Evolutionary conservation across 2,797 vertebrate genomes (phyloP).

Genomic region (Columba guinea): DNA sequence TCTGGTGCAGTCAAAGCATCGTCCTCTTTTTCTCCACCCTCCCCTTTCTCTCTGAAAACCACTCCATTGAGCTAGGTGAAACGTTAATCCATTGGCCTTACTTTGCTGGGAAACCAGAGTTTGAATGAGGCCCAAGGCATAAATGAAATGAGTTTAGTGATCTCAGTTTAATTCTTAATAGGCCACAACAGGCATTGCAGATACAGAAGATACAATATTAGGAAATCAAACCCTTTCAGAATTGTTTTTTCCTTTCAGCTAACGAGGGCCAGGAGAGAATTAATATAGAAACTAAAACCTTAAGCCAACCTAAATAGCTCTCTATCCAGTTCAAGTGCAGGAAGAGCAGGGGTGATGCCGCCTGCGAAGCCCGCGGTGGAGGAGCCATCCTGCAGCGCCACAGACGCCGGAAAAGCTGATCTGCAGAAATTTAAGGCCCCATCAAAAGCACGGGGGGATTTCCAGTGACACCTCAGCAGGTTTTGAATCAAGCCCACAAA

Average conservation of each 20-base stretch:
- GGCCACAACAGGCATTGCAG: slow-evolving; percentile 65
- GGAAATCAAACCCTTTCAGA: slow-evolving; percentile 62
- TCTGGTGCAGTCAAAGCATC: slow-evolving; percentile 37
- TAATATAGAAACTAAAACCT: slow-evolving; percentile 47
- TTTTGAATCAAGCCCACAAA: not conserved
- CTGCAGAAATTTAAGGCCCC: not conserved
- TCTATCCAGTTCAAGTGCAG: not conserved
- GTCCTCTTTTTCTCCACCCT: not conserved
- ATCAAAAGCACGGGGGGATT: not conserved
- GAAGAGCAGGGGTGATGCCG: not conserved
- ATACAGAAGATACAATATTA: slow-evolving; percentile 62
- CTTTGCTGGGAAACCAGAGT: slow-evolving; percentile 71
- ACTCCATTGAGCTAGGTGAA: slow-evolving; percentile 60
- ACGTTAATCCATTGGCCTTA: slow-evolving; percentile 69
- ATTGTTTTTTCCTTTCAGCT: slow-evolving; percentile 68
- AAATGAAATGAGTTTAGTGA: slow-evolving; percentile 75
- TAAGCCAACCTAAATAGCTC: slow-evolving; percentile 18
- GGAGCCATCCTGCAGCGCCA: not conserved
- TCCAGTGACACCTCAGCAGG: slow-evolving; percentile 34
- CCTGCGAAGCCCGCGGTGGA: not conserved
- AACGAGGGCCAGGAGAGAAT: slow-evolving; percentile 72
- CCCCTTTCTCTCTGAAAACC: slow-evolving; percentile 42
- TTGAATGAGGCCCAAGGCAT: slow-evolving; percentile 75
- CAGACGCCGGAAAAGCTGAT: slow-evolving; percentile 22
- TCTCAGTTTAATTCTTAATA: slow-evolving; percentile 75